Evolutionary conservation across 2,888 invertebrate genomes (phyloP).

Genomic region (Scrobipalpa atriplicella): DNA sequence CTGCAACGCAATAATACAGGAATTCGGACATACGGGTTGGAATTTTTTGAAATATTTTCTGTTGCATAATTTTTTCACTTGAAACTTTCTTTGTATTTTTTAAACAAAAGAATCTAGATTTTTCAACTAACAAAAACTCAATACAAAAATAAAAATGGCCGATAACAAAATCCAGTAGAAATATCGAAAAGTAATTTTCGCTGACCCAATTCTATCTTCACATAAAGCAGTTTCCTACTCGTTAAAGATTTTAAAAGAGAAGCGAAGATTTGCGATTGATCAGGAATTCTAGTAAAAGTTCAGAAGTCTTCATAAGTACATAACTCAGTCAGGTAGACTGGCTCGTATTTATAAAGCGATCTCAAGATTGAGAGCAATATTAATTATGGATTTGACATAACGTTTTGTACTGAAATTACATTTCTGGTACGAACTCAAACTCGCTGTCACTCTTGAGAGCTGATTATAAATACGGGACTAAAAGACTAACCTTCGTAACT

Average conservation of each 20-base stretch:
- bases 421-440: too few species aligned
- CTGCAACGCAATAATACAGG: neutral
- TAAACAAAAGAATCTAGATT: neutral
- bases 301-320: neutral
- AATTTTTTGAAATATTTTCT: too few species aligned
- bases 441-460: too few species aligned
- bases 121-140: neutral
- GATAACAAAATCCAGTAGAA: neutral
- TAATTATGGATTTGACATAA: too few species aligned
- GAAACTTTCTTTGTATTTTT: too few species aligned
- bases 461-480: too few species aligned
- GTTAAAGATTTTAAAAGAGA: conserved; percentile 4
- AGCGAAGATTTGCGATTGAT: neutral
- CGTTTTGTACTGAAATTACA: too few species aligned
- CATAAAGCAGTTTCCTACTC: neutral
- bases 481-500: neutral
- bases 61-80: too few species aligned
- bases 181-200: neutral
- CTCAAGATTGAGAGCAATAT: too few species aligned
- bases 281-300: neutral
- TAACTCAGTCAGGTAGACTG: too few species aligned
- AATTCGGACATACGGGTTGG: neutral
- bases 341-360: too few species aligned
- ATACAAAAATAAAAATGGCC: neutral
- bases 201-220: conserved; percentile 2